Evolutionary conservation across 2,797 vertebrate species (phyloP).

Genomic region (Cirrhinus molitorella): DNA sequence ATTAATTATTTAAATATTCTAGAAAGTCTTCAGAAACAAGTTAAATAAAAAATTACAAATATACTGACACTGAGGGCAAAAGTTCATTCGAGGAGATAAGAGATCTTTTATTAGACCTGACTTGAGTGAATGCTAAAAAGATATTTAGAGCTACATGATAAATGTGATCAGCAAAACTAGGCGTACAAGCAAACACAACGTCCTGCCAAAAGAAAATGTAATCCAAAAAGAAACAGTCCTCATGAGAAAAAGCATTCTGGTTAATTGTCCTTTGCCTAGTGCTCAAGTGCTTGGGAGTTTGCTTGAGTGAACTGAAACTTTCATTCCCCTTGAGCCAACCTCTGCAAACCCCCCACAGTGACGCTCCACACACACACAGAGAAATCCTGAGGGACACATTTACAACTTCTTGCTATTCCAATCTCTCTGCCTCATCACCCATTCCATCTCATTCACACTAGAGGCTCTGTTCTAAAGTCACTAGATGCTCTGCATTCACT

Average conservation of each 20-base stretch:
- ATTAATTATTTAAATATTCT: neutral
- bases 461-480: conserved; percentile 43
- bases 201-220: conserved; percentile 65
- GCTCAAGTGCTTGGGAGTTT: conserved; percentile 47
- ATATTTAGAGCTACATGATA: neutral
- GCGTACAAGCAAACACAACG: conserved; percentile 60
- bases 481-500: conserved; percentile 28
- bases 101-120: neutral
- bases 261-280: conserved; percentile 74
- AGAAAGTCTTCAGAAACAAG: neutral
- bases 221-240: conserved; percentile 65
- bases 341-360: conserved; percentile 40
- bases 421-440: conserved; percentile 34
- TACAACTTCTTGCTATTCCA: conserved; percentile 34
- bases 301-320: conserved; percentile 58
- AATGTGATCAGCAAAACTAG: neutral
- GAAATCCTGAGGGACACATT: conserved; percentile 24
- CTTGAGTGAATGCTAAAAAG: neutral
- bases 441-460: conserved; percentile 43
- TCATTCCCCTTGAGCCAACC: conserved; percentile 62
- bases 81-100: neutral
- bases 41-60: neutral
- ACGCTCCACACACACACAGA: conserved; percentile 23
- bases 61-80: neutral
- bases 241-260: conserved; percentile 57